Percentiles rank a stretch among this genome's conserved stretches.
phyloP scores from a whole-genome alignment of 2,797 vertebrate genomes.

The Chaetophractus vellerosus region DNA sequence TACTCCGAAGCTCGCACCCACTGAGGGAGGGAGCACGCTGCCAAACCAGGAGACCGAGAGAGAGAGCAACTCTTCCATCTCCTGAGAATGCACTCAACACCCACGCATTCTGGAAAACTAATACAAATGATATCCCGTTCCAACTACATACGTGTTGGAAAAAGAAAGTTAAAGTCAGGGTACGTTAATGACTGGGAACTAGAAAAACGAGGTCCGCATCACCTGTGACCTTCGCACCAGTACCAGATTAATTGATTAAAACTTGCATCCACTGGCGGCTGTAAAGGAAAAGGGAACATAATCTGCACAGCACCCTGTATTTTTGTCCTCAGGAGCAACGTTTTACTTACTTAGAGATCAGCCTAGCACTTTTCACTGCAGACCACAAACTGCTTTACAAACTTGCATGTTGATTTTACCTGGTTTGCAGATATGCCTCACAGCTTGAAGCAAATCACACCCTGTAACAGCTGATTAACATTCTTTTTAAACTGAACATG shows the following conservation, averaged over 20 bases:
- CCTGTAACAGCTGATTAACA: constrained; percentile 7
- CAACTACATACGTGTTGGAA: not conserved
- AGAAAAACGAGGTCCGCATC: not conserved
- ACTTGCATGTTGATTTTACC: constrained; percentile 66
- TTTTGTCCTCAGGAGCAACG: not conserved
- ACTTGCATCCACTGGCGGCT: not conserved
- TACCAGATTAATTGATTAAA: not conserved
- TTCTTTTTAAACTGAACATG: not conserved
- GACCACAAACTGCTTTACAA: constrained; percentile 72
- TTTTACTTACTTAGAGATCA: constrained; percentile 61
- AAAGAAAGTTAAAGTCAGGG: not conserved
- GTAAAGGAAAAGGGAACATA: not conserved
- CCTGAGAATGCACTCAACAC: not conserved
- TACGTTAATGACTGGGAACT: not conserved
- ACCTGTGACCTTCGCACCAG: not conserved
- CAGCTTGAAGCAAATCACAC: constrained; percentile 69
- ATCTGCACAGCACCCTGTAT: not conserved
- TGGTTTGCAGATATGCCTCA: constrained; percentile 68
- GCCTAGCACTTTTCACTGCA: not conserved
- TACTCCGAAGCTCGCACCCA: accelerated
- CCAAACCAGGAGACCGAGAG: not conserved
- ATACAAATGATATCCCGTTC: not conserved
- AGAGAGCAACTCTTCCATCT: not conserved
- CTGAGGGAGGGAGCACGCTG: accelerated
- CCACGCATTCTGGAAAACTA: not conserved